Percentiles rank a stretch among this genome's conserved stretches.
These are phyloP conservation scores for Kobus ellipsiprymnus DNA, from an alignment of 2,113 vertebrate genomes.

Conservation along the genomic window DNA sequence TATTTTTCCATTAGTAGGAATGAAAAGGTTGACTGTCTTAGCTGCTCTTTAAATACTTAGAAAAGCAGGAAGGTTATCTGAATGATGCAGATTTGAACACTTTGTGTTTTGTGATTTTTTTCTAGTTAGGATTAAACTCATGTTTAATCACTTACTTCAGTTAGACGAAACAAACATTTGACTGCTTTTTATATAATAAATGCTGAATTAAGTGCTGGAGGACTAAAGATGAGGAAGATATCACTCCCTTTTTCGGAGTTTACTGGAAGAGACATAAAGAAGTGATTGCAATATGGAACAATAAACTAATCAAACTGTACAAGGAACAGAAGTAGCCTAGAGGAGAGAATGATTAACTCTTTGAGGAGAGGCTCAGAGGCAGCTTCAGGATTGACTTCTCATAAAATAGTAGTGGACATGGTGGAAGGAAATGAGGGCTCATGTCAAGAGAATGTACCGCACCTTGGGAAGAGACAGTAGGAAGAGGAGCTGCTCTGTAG, in stretches of 20 bases:
- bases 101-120: conserved; percentile 27
- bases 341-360: not conserved
- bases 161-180: conserved; percentile 17
- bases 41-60: not conserved
- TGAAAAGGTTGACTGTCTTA: not conserved
- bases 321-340: not conserved
- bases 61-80: not conserved
- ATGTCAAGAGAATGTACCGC: not conserved
- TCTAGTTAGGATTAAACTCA: conserved; percentile 1
- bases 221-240: not conserved
- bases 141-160: conserved; percentile 16
- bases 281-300: not conserved
- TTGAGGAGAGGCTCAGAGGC: not conserved
- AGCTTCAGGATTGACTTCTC: not conserved
- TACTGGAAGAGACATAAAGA: not conserved
- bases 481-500: not conserved
- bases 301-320: not conserved
- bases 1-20: not conserved
- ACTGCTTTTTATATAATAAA: not conserved
- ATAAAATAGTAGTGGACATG: not conserved
- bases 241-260: not conserved
- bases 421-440: not conserved
- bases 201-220: conserved; percentile 22
- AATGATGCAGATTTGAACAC: conserved; percentile 18
- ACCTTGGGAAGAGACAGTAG: not conserved